Base-by-base conservation (phyloP, 2,888 invertebrate genomes). In the Osmoderma eremita region DNA sequence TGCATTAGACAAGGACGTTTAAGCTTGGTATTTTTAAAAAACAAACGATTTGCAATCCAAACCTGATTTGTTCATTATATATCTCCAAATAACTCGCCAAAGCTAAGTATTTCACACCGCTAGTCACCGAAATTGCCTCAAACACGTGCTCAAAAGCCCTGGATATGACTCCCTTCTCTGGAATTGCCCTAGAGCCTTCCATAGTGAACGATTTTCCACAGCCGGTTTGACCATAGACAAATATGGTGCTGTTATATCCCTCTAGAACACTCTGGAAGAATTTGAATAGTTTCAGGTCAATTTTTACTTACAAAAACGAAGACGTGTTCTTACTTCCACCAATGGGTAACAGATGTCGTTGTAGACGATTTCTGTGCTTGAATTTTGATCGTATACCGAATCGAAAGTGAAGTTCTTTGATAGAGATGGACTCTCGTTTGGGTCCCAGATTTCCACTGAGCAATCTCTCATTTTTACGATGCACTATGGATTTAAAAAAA, bases 161-260 rank as follows among this genome's bases (percentile, higher is more conserved):
- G 4, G 91, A 91, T 74, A 93, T 91, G 71, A 93, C 90, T 0
- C 91, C 88, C 61, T 84, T 83, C 68, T 84, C 83, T 76, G 79
- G 85, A 6, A 56, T 51, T n/a, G 72, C 71, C 71, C 79, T 81
- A 36, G 78, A 73, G 15, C 93, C 95, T 79, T 94, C 93, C 95
- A 96, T 96, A 10, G 94, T 92, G 79, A 91, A 93, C 0, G 94
- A 93, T 80, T 95, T 96, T 0, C 95, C 95, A 79, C 94, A 94
- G 0, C 95, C 95, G 0, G 95, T 95, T 83, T 95, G 95, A 0
- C 95, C 95, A 78, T 96, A 96, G 0, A 95, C 95, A 81, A 96
- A 95, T 62, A 96, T 93, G 0, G 95, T 95, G 15, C 93, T 93
- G 83, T 95, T 96, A 84, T 95, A 95, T 0, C 95, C 95, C 78